Evolutionary conservation across 2,113 vertebrate genomes (phyloP).

Genomic region (Lophius piscatorius): DNA sequence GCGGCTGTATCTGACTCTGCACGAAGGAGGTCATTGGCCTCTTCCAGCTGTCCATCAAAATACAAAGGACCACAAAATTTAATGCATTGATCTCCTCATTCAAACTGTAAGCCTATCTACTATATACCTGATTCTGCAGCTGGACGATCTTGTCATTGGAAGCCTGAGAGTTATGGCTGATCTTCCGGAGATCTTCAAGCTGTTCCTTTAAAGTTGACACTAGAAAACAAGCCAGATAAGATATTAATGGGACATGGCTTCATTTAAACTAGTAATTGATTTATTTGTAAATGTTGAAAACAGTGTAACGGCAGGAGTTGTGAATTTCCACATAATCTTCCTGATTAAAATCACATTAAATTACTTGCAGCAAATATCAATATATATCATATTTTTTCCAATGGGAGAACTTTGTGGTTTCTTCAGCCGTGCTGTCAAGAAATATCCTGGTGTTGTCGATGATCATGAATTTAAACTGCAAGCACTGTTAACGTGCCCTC

Average conservation of each 20-base stretch:
- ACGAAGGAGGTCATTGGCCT: constrained; percentile 93
- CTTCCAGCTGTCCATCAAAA: constrained; percentile 85
- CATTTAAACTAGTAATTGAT: background rate
- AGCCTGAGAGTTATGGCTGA: constrained; percentile 93
- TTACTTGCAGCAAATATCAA: background rate
- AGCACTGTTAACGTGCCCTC: too few species aligned
- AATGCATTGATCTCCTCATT: too few species aligned
- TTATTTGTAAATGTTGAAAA: too few species aligned
- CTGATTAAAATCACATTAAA: background rate
- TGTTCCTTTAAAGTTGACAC: constrained; percentile 97
- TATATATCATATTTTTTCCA: background rate
- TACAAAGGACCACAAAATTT: background rate
- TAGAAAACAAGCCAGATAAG: constrained; percentile 64
- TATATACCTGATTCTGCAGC: constrained; percentile 92
- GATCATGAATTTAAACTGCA: too few species aligned
- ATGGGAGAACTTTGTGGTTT: too few species aligned
- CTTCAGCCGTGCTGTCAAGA: too few species aligned
- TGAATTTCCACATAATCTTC: too few species aligned
- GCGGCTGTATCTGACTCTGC: constrained; percentile 95
- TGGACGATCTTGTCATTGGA: constrained; percentile 93
- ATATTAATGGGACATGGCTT: background rate
- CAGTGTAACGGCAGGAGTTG: too few species aligned
- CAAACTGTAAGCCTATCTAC: background rate
- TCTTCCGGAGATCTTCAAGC: constrained; percentile 93
- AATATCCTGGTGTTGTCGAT: too few species aligned